A percentile compares a stretch with the other conserved stretches of the same genome.
Evolutionary conservation across 2,888 invertebrate genomes (phyloP).

Genomic region (Nephrotoma appendiculata): DNA sequence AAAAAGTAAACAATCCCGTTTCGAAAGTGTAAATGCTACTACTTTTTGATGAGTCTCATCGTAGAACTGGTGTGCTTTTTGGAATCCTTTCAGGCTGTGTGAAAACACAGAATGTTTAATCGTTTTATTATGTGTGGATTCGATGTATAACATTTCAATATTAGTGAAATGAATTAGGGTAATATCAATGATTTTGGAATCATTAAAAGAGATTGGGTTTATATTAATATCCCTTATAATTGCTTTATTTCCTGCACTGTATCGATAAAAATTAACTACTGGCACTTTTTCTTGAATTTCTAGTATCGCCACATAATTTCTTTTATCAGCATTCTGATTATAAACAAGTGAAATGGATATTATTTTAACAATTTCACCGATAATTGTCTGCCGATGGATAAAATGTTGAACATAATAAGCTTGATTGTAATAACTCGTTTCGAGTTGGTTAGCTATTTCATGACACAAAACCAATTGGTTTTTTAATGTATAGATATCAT

Average conservation of each 20-base stretch:
- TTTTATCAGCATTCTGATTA: not conserved
- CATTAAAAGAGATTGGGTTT: not conserved
- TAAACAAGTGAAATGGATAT: not conserved
- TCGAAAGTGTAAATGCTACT: not conserved
- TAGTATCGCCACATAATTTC: not conserved
- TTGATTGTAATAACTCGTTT: conserved; percentile 11
- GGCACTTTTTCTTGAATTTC: not conserved
- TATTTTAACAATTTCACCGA: conserved; percentile 15
- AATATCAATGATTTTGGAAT: not conserved
- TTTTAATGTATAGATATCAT: not conserved
- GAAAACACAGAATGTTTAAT: not conserved
- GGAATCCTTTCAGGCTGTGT: not conserved
- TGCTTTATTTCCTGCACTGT: not conserved
- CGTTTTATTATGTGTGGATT: not conserved
- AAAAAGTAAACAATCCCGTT: not conserved
- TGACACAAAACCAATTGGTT: not conserved
- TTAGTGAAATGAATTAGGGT: not conserved
- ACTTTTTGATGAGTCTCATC: not conserved
- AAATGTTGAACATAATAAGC: conserved; percentile 21
- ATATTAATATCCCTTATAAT: not conserved
- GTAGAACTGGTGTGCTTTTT: not conserved
- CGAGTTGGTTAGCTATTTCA: not conserved
- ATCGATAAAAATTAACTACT: not conserved
- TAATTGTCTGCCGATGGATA: conserved; percentile 20
- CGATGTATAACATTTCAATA: not conserved